Conservation (phyloP, 2,797 vertebrate genomes). For the Cirrhinus molitorella region DNA sequence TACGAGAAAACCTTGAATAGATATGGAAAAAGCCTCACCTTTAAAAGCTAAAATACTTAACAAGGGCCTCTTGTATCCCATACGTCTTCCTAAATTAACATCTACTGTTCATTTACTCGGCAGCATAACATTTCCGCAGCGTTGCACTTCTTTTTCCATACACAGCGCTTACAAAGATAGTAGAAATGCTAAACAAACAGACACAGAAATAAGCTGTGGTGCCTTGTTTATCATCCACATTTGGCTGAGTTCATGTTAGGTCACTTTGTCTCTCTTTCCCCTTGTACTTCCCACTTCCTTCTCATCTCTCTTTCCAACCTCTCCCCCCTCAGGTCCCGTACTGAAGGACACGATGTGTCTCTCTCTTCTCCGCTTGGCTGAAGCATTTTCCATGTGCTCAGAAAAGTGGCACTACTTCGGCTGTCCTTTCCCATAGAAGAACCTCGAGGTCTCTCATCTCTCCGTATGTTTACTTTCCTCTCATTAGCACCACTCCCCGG, state of each 20-base stretch:
- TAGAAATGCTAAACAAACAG: slow-evolving; percentile 47
- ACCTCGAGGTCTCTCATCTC: slow-evolving; percentile 59
- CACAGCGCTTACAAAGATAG: slow-evolving; percentile 1
- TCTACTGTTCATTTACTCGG: slow-evolving; percentile 24
- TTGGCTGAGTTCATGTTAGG: slow-evolving; percentile 40
- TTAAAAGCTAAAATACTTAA: slow-evolving; percentile 45
- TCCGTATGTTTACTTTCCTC: slow-evolving; percentile 71
- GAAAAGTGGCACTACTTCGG: slow-evolving; percentile 48
- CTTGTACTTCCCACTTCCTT: slow-evolving; percentile 37
- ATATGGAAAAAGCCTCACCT: slow-evolving; percentile 27
- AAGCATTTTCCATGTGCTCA: slow-evolving; percentile 71
- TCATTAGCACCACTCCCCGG: slow-evolving; percentile 52
- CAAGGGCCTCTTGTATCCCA: slow-evolving; percentile 28
- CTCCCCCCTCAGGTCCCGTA: neutral
- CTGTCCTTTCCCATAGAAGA: slow-evolving; percentile 66
- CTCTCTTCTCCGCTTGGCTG: slow-evolving; percentile 53
- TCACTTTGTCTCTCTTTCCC: slow-evolving; percentile 49
- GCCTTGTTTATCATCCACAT: slow-evolving; percentile 46
- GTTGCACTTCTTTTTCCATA: neutral
- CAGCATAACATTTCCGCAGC: slow-evolving; percentile 4
- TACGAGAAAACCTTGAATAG: neutral
- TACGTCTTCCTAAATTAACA: slow-evolving; percentile 21
- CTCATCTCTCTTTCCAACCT: slow-evolving; percentile 16
- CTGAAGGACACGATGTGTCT: slow-evolving; percentile 4
- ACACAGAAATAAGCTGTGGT: slow-evolving; percentile 49